Percentiles rank a stretch among this genome's conserved stretches.
Evolutionary conservation across 2,113 vertebrate genomes (phyloP).

Genomic region (Melanocharis versteri): DNA sequence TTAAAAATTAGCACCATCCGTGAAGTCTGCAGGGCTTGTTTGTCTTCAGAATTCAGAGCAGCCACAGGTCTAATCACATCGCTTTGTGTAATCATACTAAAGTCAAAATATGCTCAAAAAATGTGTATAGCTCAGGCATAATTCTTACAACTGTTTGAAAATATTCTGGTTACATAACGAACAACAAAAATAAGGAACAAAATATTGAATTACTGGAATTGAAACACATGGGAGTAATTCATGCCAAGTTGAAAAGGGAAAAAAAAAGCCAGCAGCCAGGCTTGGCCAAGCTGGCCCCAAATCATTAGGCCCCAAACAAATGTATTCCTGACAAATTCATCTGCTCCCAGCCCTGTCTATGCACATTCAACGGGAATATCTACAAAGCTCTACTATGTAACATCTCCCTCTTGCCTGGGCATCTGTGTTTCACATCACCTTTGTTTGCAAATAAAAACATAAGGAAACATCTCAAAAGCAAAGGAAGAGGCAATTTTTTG

Average conservation of each 20-base stretch:
- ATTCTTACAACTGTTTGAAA: slow-evolving; percentile 54
- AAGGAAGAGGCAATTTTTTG: background rate
- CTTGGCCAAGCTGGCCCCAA: slow-evolving; percentile 36
- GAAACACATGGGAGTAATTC: slow-evolving; percentile 5
- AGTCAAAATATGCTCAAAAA: slow-evolving; percentile 19
- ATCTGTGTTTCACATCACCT: background rate
- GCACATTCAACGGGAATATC: background rate
- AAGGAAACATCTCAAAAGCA: background rate
- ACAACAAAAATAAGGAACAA: slow-evolving; percentile 53
- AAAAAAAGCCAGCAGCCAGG: background rate
- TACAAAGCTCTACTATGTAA: background rate
- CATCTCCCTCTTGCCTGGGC: background rate
- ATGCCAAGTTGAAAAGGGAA: slow-evolving; percentile 3
- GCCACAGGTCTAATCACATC: slow-evolving; percentile 28
- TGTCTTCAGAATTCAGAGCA: slow-evolving; percentile 11
- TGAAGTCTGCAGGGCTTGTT: background rate
- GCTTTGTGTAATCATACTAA: background rate
- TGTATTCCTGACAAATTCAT: background rate
- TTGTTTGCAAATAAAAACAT: background rate
- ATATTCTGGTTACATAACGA: slow-evolving; percentile 46
- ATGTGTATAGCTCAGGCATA: background rate
- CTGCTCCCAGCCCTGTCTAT: background rate
- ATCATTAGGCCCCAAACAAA: slow-evolving; percentile 4
- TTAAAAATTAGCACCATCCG: background rate
- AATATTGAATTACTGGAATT: slow-evolving; percentile 45